Conservation (phyloP, 1,140 invertebrate species). For the Drosophila repleta region DNA sequence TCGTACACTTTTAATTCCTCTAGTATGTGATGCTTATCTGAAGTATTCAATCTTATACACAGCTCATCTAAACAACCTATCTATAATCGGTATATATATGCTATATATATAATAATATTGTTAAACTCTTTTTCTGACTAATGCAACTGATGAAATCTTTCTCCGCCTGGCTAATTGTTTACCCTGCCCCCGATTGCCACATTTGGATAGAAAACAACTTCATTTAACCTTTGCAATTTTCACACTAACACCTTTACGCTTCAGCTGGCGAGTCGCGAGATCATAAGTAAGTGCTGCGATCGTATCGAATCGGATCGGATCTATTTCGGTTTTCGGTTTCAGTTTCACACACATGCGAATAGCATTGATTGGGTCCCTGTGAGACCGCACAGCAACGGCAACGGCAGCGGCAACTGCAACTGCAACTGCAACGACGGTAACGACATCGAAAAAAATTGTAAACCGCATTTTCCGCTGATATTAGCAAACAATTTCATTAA, state of each 20-base stretch:
- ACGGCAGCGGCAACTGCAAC: constrained; percentile 6
- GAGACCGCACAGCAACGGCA: neutral
- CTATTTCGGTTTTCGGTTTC: constrained; percentile 48
- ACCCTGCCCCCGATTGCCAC: neutral
- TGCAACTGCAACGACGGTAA: constrained; percentile 14
- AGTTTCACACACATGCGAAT: constrained; percentile 46
- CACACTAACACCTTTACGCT: constrained; percentile 60
- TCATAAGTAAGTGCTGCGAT: constrained; percentile 15
- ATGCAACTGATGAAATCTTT: no score
- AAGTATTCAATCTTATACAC: no score
- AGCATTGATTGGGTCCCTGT: constrained; percentile 67
- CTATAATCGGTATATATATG: no score
- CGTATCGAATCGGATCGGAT: constrained; percentile 12
- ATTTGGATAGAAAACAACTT: constrained; percentile 28
- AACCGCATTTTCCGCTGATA: constrained; percentile 83
- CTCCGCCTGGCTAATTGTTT: neutral
- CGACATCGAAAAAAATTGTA: constrained; percentile 53
- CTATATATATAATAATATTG: no score
- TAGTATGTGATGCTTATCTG: no score
- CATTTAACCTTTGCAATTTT: constrained; percentile 44
- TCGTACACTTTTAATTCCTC: no score
- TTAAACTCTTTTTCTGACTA: no score
- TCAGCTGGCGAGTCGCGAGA: constrained; percentile 2
- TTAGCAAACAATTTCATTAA: constrained; percentile 84
- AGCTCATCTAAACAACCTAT: no score